Conservation (phyloP, 2,888 invertebrate species). For the Drosophila dives region DNA sequence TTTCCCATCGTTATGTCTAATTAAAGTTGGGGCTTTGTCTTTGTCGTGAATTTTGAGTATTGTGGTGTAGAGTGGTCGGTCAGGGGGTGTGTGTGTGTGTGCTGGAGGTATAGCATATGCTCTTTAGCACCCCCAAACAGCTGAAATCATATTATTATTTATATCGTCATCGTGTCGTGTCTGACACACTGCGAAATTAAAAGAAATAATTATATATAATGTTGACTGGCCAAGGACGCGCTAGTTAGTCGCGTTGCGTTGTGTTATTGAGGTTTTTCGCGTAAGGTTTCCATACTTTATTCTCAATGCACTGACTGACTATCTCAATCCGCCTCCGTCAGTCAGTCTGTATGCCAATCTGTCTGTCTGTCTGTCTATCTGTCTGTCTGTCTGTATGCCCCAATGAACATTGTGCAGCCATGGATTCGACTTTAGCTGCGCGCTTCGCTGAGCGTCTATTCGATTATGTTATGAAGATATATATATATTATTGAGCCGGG, state of each 20-base stretch:
- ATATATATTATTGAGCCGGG: conserved; percentile 1
- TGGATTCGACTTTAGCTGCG: conserved; percentile 32
- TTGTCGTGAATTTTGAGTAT: conserved; percentile 7
- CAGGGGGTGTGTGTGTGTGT: too few relatives aligned
- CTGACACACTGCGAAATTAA: conserved; percentile 58
- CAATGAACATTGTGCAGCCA: conserved; percentile 73
- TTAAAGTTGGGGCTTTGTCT: conserved; percentile 58
- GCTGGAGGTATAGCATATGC: conserved; percentile 12
- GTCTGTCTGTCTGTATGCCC: conserved; percentile 37
- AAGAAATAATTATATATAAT: conserved; percentile 77
- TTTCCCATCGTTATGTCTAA: conserved; percentile 68
- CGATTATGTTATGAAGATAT: conserved; percentile 33
- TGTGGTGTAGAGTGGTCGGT: conserved; percentile 1
- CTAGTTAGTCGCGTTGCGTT: conserved; percentile 66
- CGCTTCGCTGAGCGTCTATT: conserved; percentile 60
- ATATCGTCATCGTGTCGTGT: conserved; percentile 51
- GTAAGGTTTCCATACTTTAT: conserved; percentile 53
- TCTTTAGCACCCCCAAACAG: conserved; percentile 50
- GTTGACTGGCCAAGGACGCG: conserved; percentile 71
- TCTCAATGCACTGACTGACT: conserved; percentile 46
- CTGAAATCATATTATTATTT: conserved; percentile 31
- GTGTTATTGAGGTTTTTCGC: conserved; percentile 62
- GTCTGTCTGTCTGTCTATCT: background rate
- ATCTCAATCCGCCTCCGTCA: conserved; percentile 33
- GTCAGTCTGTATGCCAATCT: background rate